phyloP scores from a whole-genome alignment of 2,888 invertebrate genomes.

The Netelia virgata region DNA sequence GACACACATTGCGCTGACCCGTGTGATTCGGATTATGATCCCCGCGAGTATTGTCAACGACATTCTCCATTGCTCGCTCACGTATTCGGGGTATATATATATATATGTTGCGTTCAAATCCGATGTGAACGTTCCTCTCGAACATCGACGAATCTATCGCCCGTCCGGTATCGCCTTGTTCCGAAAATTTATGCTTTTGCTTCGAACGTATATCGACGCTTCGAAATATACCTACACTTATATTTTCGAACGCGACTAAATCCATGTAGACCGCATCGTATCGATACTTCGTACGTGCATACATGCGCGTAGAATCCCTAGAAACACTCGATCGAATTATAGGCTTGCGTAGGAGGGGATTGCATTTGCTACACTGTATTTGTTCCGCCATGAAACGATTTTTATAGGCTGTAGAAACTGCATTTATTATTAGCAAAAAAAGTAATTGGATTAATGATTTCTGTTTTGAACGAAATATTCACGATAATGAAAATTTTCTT shows the following conservation, averaged over 20 bases:
- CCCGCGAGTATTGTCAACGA: constrained; percentile 24
- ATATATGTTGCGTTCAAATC: not conserved
- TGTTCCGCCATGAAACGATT: constrained; percentile 45
- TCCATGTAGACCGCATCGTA: constrained; percentile 3
- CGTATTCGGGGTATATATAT: constrained; percentile 3
- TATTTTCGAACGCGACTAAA: not conserved
- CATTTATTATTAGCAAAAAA: too few relatives aligned
- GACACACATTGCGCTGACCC: constrained; percentile 29
- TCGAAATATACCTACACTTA: not conserved
- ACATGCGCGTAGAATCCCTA: constrained; percentile 32
- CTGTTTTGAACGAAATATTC: too few relatives aligned
- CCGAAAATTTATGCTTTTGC: constrained; percentile 40
- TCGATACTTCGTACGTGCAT: not conserved
- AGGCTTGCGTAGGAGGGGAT: constrained; percentile 33
- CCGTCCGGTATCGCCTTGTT: constrained; percentile 1
- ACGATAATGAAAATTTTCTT: too few relatives aligned
- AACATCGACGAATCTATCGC: constrained; percentile 29
- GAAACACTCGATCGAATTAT: constrained; percentile 65
- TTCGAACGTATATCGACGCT: not conserved
- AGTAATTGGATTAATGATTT: too few relatives aligned
- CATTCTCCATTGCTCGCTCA: constrained; percentile 26
- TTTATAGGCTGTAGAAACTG: not conserved
- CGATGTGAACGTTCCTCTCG: constrained; percentile 30
- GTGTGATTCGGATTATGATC: constrained; percentile 48
- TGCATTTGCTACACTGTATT: constrained; percentile 18